Evolutionary conservation across 2,113 vertebrate genomes (phyloP).

Genomic region (Hassar affinis): DNA sequence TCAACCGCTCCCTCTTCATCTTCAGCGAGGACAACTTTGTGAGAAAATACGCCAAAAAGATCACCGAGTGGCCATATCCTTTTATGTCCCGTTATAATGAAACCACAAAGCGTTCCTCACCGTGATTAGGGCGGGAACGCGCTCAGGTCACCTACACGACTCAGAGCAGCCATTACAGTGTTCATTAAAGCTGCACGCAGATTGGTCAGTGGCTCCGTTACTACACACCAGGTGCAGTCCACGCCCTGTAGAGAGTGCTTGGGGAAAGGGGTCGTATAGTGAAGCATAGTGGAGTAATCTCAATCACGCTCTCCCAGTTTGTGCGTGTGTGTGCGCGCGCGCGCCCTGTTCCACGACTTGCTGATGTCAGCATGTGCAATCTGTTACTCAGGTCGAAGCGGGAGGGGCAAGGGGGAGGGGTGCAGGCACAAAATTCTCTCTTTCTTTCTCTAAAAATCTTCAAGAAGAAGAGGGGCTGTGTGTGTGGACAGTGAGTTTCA

Average conservation of each 20-base stretch:
- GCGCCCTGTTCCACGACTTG: constrained; percentile 65
- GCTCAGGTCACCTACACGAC: constrained; percentile 21
- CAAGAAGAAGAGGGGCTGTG: constrained; percentile 12
- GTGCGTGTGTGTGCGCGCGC: not conserved
- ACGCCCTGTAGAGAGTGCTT: not conserved
- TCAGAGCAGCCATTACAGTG: not conserved
- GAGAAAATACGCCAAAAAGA: constrained; percentile 99
- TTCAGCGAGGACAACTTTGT: constrained; percentile 98
- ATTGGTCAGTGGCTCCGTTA: not conserved
- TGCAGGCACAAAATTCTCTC: constrained; percentile 44
- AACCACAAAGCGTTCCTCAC: not conserved
- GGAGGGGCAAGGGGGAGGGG: not conserved
- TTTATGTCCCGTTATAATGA: constrained; percentile 45
- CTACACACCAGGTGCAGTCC: not conserved
- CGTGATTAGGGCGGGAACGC: constrained; percentile 25
- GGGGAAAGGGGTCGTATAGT: not conserved
- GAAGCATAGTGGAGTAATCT: not conserved
- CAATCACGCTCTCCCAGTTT: not conserved
- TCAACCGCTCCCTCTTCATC: constrained; percentile 98
- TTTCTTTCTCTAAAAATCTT: constrained; percentile 32
- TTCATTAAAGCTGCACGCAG: not conserved
- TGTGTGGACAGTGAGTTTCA: not conserved
- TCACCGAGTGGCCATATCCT: constrained; percentile 99
- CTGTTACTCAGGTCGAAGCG: constrained; percentile 52
- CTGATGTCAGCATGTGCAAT: constrained; percentile 78